Base-by-base conservation (phyloP, 1,140 invertebrate genomes). In the Dreissena polymorpha region DNA sequence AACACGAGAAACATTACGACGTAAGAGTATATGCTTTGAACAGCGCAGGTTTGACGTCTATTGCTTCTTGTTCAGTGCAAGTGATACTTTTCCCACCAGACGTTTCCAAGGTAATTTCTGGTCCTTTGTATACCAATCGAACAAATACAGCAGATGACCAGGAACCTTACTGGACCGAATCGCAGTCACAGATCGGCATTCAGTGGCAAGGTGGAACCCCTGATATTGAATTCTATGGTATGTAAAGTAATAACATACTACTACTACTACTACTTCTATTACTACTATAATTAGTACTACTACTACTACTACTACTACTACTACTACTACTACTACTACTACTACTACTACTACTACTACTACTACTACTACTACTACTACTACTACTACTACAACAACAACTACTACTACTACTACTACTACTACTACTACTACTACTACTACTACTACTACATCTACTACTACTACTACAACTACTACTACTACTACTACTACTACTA, bases 181-280 rank as follows among this genome's bases (percentile, higher is more conserved):
- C 74, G 16, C 74, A 77, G 25, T 67, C 60, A n/a, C 14, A 64
- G 10, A 77, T 77, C 16, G 74, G 74, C 23, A 77, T 77, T n/a
- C 60, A 77, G 25, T 77, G 74, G 74, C n/a, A 65, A 49, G 74
- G 74, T 50, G 74, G 74, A 10, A 77, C 63, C 10, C 51, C 60
- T 2, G 49, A 77, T 21, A 77, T 67, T 49, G 74, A 77, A 51
- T 77, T 50, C 67, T 77, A 77, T 53, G 63, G 74, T 77, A 51
- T 53, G 63, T 51, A 50, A 60, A 23, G 6, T 60, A 23, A 5
- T 6, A 60, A 60, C 2, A 60, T 6, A 60, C 2, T 60, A 3
- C 2, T 2, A 60, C 21, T n/a, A 6, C 21, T 18, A 5, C 16
- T 60, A 6, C 10, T 18, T 6, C 16, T 60, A 2, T 60, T 18